Evolutionary conservation across 1,140 invertebrate genomes (phyloP), one percentile per base, ranked within the genome.

Genomic region (Aphelinus certus): DNA sequence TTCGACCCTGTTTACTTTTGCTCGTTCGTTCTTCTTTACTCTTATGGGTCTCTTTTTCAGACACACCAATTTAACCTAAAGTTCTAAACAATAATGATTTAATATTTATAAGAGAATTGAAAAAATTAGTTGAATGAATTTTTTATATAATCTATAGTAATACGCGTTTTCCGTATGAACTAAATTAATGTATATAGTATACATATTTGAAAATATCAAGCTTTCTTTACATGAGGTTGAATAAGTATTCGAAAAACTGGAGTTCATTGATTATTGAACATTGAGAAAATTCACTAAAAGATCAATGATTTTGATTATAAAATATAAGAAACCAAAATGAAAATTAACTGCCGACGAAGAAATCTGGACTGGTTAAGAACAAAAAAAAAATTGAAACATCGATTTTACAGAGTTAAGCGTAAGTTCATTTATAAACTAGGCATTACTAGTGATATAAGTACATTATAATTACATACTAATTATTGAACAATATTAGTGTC

Each of bases 181-280:
- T 45, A 61, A 70, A 62, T 45, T 70, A 26, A 65, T 26, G 49
- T 43, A 70, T 45, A 9, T 70, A 6, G 51, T 61, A 51, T 51
- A 43, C 2, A 42, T 51, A 46, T 1, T 1, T 55, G 45, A 47
- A 55, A 47, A 9, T 1, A 47, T 67, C 47, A 26, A 26, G 26
- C 3, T 57, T 57, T 42, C 2, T 67, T 67, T 66, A 43, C 45
- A 45, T 53, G 7, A 43, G 1, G 4, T 55, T 66, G 49, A 53
- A 42, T 7, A 6, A 42, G 5, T 2, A 26, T 45, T 49, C 10
- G 6, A 49, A 51, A 26, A 45, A 47, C 7, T 53, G n/a, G 53
- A 65, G 43, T 51, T 26, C 55, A 1, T 7, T 43, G 26, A 66
- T 66, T 49, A 42, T 7, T 7, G 3, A 7, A 45, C 26, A 45